These are phyloP conservation scores for Cyclophora punctaria DNA, from an alignment of 2,888 invertebrate genomes.

Conservation along the genomic window DNA sequence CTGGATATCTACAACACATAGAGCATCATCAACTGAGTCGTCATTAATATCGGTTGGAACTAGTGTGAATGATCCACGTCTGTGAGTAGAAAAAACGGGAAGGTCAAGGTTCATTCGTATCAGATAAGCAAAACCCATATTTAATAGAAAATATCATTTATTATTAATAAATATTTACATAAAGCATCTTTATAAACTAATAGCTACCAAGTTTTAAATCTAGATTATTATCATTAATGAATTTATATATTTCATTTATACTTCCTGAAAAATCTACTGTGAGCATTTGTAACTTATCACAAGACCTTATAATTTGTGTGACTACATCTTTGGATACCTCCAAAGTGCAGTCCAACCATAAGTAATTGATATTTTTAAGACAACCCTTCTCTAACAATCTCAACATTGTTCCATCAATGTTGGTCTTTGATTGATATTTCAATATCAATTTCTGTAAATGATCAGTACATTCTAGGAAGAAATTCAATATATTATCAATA, in stretches of 20 bases:
- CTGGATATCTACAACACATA: too few species aligned
- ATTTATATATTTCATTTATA: conserved; percentile 47
- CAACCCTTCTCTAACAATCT: conserved; percentile 49
- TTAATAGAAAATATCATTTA: conserved; percentile 25
- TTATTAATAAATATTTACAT: conserved; percentile 24
- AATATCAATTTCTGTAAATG: conserved; percentile 52
- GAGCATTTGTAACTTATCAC: conserved; percentile 49
- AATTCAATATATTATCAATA: conserved; percentile 49
- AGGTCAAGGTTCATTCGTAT: too few species aligned
- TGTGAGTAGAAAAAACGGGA: too few species aligned
- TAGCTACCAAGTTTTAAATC: conserved; percentile 63
- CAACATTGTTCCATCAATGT: conserved; percentile 47
- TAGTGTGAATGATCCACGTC: too few species aligned
- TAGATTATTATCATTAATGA: conserved; percentile 58
- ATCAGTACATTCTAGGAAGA: conserved; percentile 56
- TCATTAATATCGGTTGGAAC: too few species aligned
- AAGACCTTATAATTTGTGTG: conserved; percentile 49
- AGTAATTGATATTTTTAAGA: conserved; percentile 44
- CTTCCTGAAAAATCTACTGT: conserved; percentile 55
- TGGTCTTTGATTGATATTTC: conserved; percentile 61
- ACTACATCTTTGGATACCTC: conserved; percentile 56
- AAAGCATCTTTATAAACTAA: conserved; percentile 21
- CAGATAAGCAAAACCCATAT: not conserved
- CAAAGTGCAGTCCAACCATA: conserved; percentile 67
- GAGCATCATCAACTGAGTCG: too few species aligned